Evolutionary conservation across 1,140 invertebrate species (phyloP), one percentile per base, ranked within the genome.

Genomic region (Drosophila triauraria): DNA sequence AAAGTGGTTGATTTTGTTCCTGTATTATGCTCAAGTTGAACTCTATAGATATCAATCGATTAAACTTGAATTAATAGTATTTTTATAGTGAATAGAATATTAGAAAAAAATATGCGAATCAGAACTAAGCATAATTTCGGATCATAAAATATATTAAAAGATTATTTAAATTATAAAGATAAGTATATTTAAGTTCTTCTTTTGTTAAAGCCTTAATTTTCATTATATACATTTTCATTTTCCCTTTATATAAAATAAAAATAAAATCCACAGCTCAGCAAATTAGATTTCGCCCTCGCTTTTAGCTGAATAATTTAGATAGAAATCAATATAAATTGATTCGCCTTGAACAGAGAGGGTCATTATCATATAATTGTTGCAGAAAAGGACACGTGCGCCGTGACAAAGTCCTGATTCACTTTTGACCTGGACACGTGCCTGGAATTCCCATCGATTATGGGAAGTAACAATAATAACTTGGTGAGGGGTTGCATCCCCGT

Each of bases 371-470:
- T 88, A 87, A 88, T 88, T 87, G 84, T 64, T 61, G 74, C 72
- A 80, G 76, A 54, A 68, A 38, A 51, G 56, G 65, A 82, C 58
- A 65, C 81, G 54, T 76, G 82, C 51, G 30, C 42, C 71, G 60
- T 54, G 67, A 40, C 62, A 42, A 50, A n/a, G 10, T 58, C 68
- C 56, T 54, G 58, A 68, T 64, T 87, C 61, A 51, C 84, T 84
- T 78, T 72, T 87, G 80, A 87, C 70, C 67, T 59, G 25, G 77
- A 44, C 84, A 88, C 84, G 84, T 79, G 80, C 43, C 51, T 15
- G 40, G 82, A 42, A 72, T 63, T 65, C 30, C 56, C 67, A 60
- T 78, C 69, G 57, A 82, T 79, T 69, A 65, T 53, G 48, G 25
- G 23, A 46, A 65, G 38, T 46, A 46, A 59, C 35, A 23, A 38